A percentile compares a stretch with the other conserved stretches of the same genome.
These are phyloP conservation scores for Thysanoteuthis rhombus DNA, from an alignment of 2,888 invertebrate genomes.

Conservation along the genomic window DNA sequence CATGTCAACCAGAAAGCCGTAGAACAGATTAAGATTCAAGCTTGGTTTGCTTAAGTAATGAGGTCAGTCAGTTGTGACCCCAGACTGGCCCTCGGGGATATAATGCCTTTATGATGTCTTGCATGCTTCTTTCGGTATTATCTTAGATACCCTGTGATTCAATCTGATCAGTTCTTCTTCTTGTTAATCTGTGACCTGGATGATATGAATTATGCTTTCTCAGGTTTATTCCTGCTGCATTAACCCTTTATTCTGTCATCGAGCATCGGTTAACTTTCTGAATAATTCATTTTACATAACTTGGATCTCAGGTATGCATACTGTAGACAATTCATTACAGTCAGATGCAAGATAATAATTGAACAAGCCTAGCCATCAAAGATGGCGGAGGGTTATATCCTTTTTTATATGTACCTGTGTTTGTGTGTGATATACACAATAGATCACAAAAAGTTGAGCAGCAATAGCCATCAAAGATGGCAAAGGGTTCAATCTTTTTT, in stretches of 20 bases:
- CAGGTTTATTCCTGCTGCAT: neutral
- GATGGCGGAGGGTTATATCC: too few relatives aligned
- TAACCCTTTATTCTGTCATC: neutral
- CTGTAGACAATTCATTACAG: neutral
- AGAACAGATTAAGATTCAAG: neutral
- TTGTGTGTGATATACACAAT: too few relatives aligned
- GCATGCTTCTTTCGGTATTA: neutral
- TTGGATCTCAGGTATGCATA: neutral
- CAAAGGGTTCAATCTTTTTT: too few relatives aligned
- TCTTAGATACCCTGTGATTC: neutral
- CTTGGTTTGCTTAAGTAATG: constrained; percentile 12
- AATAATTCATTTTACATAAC: neutral
- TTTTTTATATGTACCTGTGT: too few relatives aligned
- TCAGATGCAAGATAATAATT: too few relatives aligned
- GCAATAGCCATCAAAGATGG: too few relatives aligned
- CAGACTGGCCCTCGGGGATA: neutral
- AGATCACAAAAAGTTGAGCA: too few relatives aligned
- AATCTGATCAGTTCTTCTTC: too few relatives aligned
- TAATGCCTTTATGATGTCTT: too few relatives aligned
- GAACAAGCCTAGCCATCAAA: too few relatives aligned
- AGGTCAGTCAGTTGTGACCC: neutral
- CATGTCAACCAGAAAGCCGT: neutral
- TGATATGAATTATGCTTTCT: neutral
- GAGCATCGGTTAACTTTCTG: neutral
- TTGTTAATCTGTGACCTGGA: neutral